phyloP scores from a whole-genome alignment of 1,140 invertebrate genomes.

The Trialeurodes vaporariorum region DNA sequence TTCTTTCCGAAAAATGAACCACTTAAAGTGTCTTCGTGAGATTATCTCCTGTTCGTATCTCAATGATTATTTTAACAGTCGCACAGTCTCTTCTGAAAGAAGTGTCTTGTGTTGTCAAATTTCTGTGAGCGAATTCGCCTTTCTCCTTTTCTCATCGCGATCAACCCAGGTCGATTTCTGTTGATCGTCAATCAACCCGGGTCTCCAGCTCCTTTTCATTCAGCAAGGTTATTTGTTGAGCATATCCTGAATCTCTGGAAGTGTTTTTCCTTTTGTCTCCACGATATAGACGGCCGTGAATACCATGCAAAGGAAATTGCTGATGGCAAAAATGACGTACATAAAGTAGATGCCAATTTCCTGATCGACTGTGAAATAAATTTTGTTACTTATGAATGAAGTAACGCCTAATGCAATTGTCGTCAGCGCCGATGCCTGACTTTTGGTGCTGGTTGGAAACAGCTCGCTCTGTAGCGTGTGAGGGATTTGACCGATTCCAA shows the following conservation, averaged over 20 bases:
- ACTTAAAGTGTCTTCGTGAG: no score
- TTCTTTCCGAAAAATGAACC: no score
- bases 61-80: no score
- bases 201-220: no score
- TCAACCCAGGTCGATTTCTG: no score
- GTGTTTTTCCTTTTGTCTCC: conserved; percentile 70
- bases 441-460: conserved; percentile 26
- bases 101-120: no score
- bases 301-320: conserved; percentile 42
- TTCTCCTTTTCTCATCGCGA: no score
- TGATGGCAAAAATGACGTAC: conserved; percentile 22
- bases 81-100: no score
- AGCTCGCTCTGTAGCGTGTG: conserved; percentile 26
- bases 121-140: no score
- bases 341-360: conserved; percentile 17
- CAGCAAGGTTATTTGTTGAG: no score
- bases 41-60: no score
- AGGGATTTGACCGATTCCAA: conserved; percentile 27
- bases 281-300: conserved; percentile 32
- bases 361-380: conserved; percentile 16
- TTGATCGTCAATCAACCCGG: no score
- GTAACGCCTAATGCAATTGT: conserved; percentile 21
- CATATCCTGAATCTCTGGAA: conserved; percentile 60
- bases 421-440: conserved; percentile 23
- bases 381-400: conserved; percentile 25